Percentiles rank a stretch among this genome's conserved stretches.
Conservation (phyloP, 2,113 vertebrate species). For the Lasiurus cinereus region DNA sequence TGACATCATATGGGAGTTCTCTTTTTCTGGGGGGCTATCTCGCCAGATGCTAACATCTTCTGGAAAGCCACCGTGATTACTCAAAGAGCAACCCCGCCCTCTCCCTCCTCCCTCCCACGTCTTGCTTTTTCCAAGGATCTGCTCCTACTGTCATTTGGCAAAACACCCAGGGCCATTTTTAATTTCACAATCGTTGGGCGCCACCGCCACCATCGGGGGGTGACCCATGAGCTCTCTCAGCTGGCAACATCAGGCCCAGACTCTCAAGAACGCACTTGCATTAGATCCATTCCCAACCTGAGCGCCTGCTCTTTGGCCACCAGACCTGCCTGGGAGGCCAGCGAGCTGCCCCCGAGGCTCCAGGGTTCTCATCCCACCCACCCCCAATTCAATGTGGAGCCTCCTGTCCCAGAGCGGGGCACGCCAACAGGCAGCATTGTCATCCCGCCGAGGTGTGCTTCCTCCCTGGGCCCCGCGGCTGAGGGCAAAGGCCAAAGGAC, state of each 20-base stretch:
- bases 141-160: neutral
- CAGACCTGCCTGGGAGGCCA: neutral
- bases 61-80: conserved; percentile 70
- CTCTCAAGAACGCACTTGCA: neutral
- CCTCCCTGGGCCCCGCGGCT: neutral
- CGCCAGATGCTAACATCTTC: conserved; percentile 74
- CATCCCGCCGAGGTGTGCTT: neutral
- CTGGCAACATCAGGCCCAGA: neutral
- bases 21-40: neutral
- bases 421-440: neutral
- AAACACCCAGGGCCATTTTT: neutral
- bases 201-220: neutral
- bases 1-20: neutral
- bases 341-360: neutral
- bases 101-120: neutral
- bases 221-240: neutral
- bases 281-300: neutral
- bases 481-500: neutral
- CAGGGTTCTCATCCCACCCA: neutral
- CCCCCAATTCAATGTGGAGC: neutral
- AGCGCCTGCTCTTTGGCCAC: neutral
- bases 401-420: neutral
- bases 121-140: neutral
- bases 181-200: neutral
- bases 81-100: conserved; percentile 19